A percentile compares a stretch with the other conserved stretches of the same genome.
These are phyloP conservation scores for Microcebus murinus DNA, from an alignment of 2,113 vertebrate genomes.

Conservation along the genomic window DNA sequence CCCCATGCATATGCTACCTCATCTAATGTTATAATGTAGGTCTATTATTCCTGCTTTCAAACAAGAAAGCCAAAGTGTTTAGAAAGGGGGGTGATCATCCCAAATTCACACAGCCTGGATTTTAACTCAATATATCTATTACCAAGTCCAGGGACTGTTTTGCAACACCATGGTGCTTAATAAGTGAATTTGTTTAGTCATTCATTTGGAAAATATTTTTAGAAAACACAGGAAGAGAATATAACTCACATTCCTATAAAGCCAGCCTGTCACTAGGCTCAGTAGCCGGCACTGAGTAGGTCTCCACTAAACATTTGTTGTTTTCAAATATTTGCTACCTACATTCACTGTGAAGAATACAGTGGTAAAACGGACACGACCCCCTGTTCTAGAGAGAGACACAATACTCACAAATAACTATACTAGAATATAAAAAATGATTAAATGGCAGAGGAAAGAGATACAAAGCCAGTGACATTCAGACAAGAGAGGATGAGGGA, in stretches of 20 bases:
- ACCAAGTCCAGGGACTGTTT: not conserved
- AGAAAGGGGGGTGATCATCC: not conserved
- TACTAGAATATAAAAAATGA: not conserved
- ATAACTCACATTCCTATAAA: not conserved
- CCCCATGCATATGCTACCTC: not conserved
- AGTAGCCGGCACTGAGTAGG: not conserved
- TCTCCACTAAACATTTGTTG: not conserved
- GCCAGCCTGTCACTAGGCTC: not conserved
- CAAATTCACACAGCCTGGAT: not conserved
- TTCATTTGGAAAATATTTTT: not conserved
- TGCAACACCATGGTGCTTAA: not conserved
- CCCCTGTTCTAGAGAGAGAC: not conserved
- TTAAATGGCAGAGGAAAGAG: not conserved
- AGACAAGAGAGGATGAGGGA: not conserved
- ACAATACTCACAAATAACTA: not conserved
- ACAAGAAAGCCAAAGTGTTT: not conserved
- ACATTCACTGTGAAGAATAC: not conserved
- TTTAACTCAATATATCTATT: not conserved
- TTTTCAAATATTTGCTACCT: not conserved
- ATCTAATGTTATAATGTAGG: not conserved
- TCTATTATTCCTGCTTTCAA: not conserved
- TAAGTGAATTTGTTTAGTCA: not conserved
- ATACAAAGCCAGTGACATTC: not conserved
- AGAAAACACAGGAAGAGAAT: not conserved
- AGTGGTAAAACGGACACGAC: not conserved